phyloP scores from a whole-genome alignment of 2,113 vertebrate genomes.

The Oxyruncus cristatus region DNA sequence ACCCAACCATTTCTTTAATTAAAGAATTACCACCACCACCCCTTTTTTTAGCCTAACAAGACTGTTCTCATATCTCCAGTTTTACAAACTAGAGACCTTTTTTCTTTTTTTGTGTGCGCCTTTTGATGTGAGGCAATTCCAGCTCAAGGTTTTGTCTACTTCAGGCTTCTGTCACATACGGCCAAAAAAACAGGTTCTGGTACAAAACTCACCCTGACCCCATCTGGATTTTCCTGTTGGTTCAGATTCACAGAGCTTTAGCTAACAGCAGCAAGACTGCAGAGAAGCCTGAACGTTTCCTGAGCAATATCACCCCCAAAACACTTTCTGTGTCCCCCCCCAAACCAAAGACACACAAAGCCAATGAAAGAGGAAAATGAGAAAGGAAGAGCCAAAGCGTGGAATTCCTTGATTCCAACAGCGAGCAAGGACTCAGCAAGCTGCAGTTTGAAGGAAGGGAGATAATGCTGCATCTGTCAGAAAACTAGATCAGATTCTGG shows the following conservation, averaged over 20 bases:
- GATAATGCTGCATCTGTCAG: not conserved
- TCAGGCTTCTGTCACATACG: not conserved
- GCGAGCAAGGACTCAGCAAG: not conserved
- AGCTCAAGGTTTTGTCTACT: not conserved
- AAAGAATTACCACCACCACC: rapidly evolving
- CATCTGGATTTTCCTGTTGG: conserved; percentile 4
- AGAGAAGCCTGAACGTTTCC: not conserved
- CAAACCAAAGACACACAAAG: not conserved
- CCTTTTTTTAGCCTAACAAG: not conserved
- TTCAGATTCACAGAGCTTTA: not conserved
- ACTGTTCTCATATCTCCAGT: not conserved
- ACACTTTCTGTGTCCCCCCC: not conserved
- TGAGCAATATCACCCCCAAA: not conserved
- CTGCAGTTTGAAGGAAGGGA: not conserved
- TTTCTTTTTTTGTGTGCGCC: not conserved
- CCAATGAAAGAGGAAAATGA: not conserved
- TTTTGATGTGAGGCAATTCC: not conserved
- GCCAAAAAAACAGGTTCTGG: not conserved
- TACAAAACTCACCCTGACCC: not conserved
- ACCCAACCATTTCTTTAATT: not conserved
- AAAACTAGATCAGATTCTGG: not conserved
- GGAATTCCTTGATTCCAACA: not conserved
- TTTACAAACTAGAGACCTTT: not conserved
- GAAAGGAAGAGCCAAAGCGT: not conserved
- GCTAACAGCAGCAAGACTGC: not conserved